Evolutionary conservation across 1,140 invertebrate species (phyloP), one percentile per base, ranked within the genome.

Genomic region (Thalassaphorura encarpata): DNA sequence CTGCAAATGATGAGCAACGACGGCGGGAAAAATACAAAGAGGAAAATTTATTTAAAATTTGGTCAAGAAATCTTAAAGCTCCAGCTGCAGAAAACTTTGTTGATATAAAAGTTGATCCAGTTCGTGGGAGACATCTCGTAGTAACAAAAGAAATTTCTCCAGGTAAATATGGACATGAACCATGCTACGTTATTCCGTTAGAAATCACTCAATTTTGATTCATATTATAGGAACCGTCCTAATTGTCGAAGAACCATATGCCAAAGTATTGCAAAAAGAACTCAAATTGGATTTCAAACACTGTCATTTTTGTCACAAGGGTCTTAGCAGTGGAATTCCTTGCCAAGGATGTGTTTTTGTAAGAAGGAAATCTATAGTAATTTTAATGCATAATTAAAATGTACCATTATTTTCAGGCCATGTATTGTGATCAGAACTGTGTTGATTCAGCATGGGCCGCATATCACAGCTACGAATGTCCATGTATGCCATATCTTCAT

Each of bases 271-370:
- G n/a, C n/a, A 52, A 3, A 45, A 52, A 15, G 42, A 52, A n/a
- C 29, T 47, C 15, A 31, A 23, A 23, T 58, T 41, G 42, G 56
- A 58, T 45, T 4, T 33, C 3, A 19, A 36, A 15, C 56, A 48
- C 23, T 58, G 56, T 36, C 41, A 43, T 28, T 5, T 3, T 26
- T 58, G 56, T 23, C 24, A 47, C 23, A 16, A 26, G 16, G 15
- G 31, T 8, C 3, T 31, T 11, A 19, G 19, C 2, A 29, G 6
- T n/a, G 48, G 50, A 27, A 41, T 58, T 21, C 56, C 56, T 24
- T 58, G 56, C 28, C 8, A 23, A 3, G 16, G 2, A 6, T 58
- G 56, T 23, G 56, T 50, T 2, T 58, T 58, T 53, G 56, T 52
- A 53, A n/a, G n/a, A n/a, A n/a, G n/a, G n/a, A n/a, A n/a, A n/a